These are phyloP conservation scores for Ophioderma brevispina DNA, from an alignment of 35 echinoderm and acorn worm species.

Conservation along the genomic window DNA sequence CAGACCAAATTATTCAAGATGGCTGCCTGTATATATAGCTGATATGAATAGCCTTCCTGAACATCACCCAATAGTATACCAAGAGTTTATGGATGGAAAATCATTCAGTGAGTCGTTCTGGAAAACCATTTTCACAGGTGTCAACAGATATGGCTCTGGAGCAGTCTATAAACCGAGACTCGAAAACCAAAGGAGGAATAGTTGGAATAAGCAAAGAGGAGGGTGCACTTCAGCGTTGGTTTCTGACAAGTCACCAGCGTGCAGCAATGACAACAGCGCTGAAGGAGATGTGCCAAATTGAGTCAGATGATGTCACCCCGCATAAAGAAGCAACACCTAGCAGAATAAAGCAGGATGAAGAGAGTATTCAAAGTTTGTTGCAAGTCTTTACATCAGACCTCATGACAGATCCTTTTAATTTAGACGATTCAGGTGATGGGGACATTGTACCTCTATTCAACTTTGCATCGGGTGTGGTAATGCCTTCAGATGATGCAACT, in stretches of 20 bases:
- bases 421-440: background rate
- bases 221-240: constrained; percentile 14
- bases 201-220: constrained; percentile 30
- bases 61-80: background rate
- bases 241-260: constrained; percentile 4
- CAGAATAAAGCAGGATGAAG: constrained; percentile 11
- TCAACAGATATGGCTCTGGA: constrained; percentile 26
- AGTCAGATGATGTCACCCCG: background rate
- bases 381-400: background rate
- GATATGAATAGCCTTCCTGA: constrained; percentile 14
- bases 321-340: background rate
- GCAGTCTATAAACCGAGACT: constrained; percentile 28
- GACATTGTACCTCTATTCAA: too few species aligned
- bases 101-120: constrained; percentile 33
- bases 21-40: background rate
- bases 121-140: background rate
- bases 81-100: background rate
- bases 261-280: background rate
- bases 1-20: constrained; percentile 23
- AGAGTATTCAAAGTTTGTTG: background rate
- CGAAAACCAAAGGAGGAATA: constrained; percentile 41
- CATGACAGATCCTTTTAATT: constrained; percentile 44
- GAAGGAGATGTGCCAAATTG: constrained; percentile 13
- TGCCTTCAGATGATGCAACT: too few species aligned
- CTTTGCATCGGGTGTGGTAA: too few species aligned